Conservation (phyloP, 2,797 vertebrate genomes). For the Lepilemur ruficaudatus region DNA sequence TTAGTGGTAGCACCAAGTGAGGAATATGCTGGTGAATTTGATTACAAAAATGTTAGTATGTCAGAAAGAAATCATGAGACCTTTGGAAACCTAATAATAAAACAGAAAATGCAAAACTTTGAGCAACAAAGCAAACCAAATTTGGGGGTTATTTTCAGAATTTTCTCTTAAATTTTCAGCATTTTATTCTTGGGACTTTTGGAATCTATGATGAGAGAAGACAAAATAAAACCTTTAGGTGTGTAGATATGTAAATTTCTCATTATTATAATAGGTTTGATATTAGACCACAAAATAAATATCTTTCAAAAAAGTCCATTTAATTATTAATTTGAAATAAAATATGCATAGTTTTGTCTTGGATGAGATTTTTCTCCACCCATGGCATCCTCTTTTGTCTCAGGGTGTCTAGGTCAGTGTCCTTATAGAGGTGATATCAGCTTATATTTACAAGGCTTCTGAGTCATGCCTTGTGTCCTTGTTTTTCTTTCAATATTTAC, state of each 20-base stretch:
- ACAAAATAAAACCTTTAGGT: constrained; percentile 2
- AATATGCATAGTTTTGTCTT: neutral
- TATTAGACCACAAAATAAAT: neutral
- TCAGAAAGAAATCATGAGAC: constrained; percentile 57
- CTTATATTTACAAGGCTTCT: neutral
- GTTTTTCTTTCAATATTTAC: neutral
- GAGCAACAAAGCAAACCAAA: constrained; percentile 25
- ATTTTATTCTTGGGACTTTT: constrained; percentile 10
- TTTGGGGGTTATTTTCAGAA: constrained; percentile 40
- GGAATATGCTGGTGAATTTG: neutral
- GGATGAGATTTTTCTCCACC: neutral
- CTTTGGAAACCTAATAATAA: constrained; percentile 60
- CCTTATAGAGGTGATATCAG: neutral
- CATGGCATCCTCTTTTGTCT: neutral
- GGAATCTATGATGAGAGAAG: neutral
- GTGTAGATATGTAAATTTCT: neutral
- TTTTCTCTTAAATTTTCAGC: constrained; percentile 41
- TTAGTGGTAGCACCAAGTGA: neutral
- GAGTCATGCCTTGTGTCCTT: neutral
- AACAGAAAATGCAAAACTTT: constrained; percentile 44
- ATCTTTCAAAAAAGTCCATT: neutral
- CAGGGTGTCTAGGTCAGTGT: neutral
- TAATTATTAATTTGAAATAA: neutral
- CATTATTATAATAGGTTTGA: neutral
- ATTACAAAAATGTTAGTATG: neutral